Base-by-base conservation (phyloP, 1,140 invertebrate genomes). In the Rhagoletis zephyria region DNA sequence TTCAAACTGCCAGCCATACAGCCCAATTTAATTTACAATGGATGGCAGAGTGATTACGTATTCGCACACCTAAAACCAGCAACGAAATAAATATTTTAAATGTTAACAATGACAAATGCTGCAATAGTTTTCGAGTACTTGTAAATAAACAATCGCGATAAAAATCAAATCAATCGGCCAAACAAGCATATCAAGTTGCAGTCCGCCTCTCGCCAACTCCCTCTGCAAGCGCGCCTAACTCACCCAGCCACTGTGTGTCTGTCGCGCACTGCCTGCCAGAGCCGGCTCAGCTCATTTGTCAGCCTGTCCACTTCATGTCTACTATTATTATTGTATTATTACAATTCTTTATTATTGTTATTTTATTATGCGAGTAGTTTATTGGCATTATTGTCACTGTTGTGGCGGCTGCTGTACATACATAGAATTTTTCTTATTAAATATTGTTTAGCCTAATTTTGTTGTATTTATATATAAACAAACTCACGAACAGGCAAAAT, bases 391-490 rank as follows among this genome's bases (percentile, higher is more conserved):
- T 85, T 85, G 4, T 61, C 61, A 16, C 61, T 81, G 19, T 14
- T 81, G 74, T 9, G 7, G 45, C 42, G 51, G n/a, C 42, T 81
- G n/a, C n/a, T 85, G 42, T 81, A 3, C 6, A 51, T 81, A n/a
- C 40, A n/a, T 81, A 81, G 30, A 30, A 30, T 30, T 30, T 81
- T 81, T 51, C 12, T 51, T 81, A 85, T 85, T 63, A 63, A 63
- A n/a, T 30, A 86, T 42, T 86, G 59, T 63, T 86, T 63, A 63
- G 61, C 61, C 61, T 86, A 86, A 86, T 86, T 86, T 86, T 63
- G 16, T 86, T 19, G 59, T 63, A 86, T 42, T 67, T 63, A 67
- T 1, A 16, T 64, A 77, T 48, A 81, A 56, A 81, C 74, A 81
- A 81, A 30, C 16, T n/a, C 45, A 19, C 9, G 48, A 81, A 19